phyloP scores from a whole-genome alignment of 2,797 vertebrate species.

The Urosaurus nigricauda region DNA sequence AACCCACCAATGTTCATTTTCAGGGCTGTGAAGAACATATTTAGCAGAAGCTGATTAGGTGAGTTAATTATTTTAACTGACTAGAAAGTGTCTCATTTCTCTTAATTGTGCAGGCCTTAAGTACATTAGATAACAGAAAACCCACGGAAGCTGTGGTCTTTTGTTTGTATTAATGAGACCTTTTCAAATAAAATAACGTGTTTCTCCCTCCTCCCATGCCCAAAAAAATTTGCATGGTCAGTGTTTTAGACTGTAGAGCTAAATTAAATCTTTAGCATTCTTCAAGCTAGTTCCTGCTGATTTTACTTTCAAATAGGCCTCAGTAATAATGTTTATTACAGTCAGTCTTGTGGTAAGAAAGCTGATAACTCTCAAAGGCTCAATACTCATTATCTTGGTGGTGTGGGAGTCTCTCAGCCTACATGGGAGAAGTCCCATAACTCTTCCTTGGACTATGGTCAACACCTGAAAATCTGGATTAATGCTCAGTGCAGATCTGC shows the following conservation, averaged over 20 bases:
- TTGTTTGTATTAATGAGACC: not conserved
- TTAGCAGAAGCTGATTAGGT: constrained; percentile 32
- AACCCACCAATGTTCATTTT: constrained; percentile 29
- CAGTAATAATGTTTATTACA: constrained; percentile 11
- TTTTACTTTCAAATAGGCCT: constrained; percentile 38
- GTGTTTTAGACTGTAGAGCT: constrained; percentile 34
- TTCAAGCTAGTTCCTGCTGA: constrained; percentile 21
- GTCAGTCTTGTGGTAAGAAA: not conserved
- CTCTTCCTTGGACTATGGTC: not conserved
- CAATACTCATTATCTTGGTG: not conserved
- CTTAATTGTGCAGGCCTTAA: constrained; percentile 7
- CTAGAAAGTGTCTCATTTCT: constrained; percentile 18
- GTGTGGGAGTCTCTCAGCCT: too few species aligned
- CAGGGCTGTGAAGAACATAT: constrained; percentile 23
- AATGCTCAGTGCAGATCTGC: not conserved
- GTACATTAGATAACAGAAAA: constrained; percentile 32
- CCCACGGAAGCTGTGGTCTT: not conserved
- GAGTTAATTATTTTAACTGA: constrained; percentile 13
- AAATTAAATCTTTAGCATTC: constrained; percentile 12
- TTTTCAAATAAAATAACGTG: constrained; percentile 25
- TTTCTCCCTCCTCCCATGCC: not conserved
- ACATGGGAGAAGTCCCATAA: not conserved
- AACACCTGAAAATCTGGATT: not conserved
- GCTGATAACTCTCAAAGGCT: not conserved
- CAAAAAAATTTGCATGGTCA: not conserved